These are phyloP conservation scores for Ormyrus labotus DNA, from an alignment of 2,888 invertebrate genomes.

Conservation along the genomic window DNA sequence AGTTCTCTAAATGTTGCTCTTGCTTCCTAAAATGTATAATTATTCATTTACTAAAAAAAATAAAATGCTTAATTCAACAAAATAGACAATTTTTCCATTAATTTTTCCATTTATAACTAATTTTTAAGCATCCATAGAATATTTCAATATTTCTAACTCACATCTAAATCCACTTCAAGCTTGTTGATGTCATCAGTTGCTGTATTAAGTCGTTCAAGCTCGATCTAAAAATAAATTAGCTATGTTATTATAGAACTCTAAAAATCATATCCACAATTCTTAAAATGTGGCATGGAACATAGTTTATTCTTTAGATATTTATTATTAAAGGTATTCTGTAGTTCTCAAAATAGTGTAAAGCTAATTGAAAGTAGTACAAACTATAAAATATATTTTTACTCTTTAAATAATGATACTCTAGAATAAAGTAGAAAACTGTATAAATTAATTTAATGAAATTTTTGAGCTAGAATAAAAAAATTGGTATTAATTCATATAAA, in stretches of 20 bases:
- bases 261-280: background rate
- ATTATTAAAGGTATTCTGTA: too few species aligned
- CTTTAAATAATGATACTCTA: too few species aligned
- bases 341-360: background rate
- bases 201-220: conserved; percentile 91
- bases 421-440: too few species aligned
- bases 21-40: conserved; percentile 80
- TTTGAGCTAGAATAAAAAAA: background rate
- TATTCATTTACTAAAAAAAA: conserved; percentile 7
- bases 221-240: conserved; percentile 79
- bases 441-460: conserved; percentile 1
- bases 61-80: background rate
- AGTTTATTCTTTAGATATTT: too few species aligned
- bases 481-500: conserved; percentile 37
- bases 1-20: conserved; percentile 88
- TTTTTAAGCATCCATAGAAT: too few species aligned
- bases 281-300: background rate
- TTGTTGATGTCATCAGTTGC: conserved; percentile 95
- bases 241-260: background rate
- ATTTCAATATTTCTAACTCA: conserved; percentile 73
- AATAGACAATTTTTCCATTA: background rate
- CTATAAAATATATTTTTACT: conserved; percentile 11
- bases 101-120: too few species aligned
- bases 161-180: conserved; percentile 91
- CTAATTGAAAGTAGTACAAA: conserved; percentile 2